Evolutionary conservation across 2,888 invertebrate genomes (phyloP), one percentile per base, ranked within the genome.

Genomic region (Spatulosminthurus flaviceps): DNA sequence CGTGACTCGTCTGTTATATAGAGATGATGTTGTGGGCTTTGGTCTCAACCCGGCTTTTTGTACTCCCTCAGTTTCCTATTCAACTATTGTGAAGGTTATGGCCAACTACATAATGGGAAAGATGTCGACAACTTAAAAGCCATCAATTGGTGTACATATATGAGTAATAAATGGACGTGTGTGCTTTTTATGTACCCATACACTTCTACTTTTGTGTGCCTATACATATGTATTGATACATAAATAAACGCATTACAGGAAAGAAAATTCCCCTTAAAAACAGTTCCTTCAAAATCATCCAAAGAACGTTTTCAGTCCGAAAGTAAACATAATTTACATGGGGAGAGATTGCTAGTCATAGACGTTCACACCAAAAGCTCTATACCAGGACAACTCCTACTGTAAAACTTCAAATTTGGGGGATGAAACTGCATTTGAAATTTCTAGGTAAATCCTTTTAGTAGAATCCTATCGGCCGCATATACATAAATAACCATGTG

Each of bases 21-120:
- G 43, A n/a, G n/a, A n/a, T n/a, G 72, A 72, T 72, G 43, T 24
- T 72, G 42, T 72, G n/a, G 28, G 26, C 67, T 28, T 19, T 16
- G n/a, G 29, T 16, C 22, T 66, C 22, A 22, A 28, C 42, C 22
- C 1, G 16, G 61, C 29, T 64, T 7, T 41, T 5, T n/a, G 22
- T 22, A 61, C 61, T 24, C 28, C 51, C 29, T 60, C 0, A 43
- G 22, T 24, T 60, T 60, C 28, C n/a, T 34, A 28, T 29, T 21
- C 43, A 19, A 26, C 61, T 60, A 74, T 61, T 74, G 74, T 74
- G 64, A 61, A 34, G 74, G 64, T 64, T 74, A 64, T 74, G 74
- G 61, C 28, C 41, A 21, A 74, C 73, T 64, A 29, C 34, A 61
- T 34, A 64, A 61, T 64, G 60, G 61, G 29, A 74, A 74, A 51